Evolutionary conservation across 2,888 invertebrate species (phyloP), one percentile per base, ranked within the genome.

Genomic region (Leucophora obtusa): DNA sequence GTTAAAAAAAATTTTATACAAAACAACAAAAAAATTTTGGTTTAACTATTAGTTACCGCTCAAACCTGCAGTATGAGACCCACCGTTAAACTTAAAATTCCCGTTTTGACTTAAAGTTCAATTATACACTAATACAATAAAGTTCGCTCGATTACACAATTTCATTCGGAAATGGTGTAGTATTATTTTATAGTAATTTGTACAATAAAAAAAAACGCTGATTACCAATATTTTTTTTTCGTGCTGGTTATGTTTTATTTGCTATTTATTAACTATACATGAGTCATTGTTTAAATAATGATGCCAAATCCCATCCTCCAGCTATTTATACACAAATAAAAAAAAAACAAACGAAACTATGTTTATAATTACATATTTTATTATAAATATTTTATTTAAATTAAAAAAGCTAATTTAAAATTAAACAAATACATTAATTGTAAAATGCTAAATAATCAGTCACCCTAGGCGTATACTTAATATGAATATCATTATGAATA

Each of bases 231-330:
- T 11, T 38, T 38, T 38, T 38, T 38, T 38, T 38, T 11, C 11
- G 1, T 38, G 11, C 1, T 11, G 38, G 11, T 38, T 38, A 11
- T 28, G 28, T 28, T 6, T 28, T 28, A 28, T 28, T 28, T 28
- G 28, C 28, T 28, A 28, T 28, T 28, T 38, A 38, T 38, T 38
- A 38, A 8, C 38, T 38, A 10, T 38, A 38, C 11, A 7, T 47
- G 43, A 47, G 43, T 47, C 43, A 47, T 14, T 47, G 43, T 47
- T n/a, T n/a, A 47, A 47, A 47, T n/a, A n/a, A n/a, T 47, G n/a
- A 47, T 47, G 43, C 43, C 43, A 47, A 47, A 47, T 14, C 43
- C n/a, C 14, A 47, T 47, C 43, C 43, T n/a, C 43, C 6, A n/a
- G 43, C n/a, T 47, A n/a, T n/a, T n/a, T 47, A n/a, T 47, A 5